A percentile compares a stretch with the other conserved stretches of the same genome.
Evolutionary conservation across 64 coral and sea anemone species (phyloP).

Genomic region (Stichodactyla mertensii): DNA sequence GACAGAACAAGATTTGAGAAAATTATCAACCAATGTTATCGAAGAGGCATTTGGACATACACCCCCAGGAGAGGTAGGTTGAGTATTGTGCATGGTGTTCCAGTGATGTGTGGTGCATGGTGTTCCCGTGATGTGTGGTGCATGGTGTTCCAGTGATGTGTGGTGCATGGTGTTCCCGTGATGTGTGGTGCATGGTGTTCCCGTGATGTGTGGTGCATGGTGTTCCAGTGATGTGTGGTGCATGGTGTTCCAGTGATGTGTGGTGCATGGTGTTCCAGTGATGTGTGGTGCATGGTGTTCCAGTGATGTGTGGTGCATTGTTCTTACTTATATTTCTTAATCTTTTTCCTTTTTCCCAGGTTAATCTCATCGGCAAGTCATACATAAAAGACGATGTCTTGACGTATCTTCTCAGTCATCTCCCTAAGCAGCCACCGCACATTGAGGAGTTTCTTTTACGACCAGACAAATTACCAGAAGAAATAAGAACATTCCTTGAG

Average conservation of each 20-base stretch:
- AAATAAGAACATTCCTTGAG: constrained; percentile 47
- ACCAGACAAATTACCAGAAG: constrained; percentile 59
- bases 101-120: too few species aligned
- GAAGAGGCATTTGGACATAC: constrained; percentile 60
- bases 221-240: too few species aligned
- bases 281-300: too few species aligned
- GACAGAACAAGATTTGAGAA: constrained; percentile 45
- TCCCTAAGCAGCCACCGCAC: constrained; percentile 26
- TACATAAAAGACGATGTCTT: constrained; percentile 21
- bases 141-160: too few species aligned
- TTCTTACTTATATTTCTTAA: not conserved
- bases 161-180: too few species aligned
- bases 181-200: too few species aligned
- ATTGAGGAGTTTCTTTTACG: constrained; percentile 78
- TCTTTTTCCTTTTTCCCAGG: not conserved
- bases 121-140: too few species aligned
- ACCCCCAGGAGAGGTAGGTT: constrained; percentile 69
- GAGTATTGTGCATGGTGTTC: not conserved
- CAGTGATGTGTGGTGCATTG: too few species aligned
- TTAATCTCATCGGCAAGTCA: constrained; percentile 63
- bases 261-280: too few species aligned
- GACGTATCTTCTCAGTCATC: constrained; percentile 12
- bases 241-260: too few species aligned
- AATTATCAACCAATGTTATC: constrained; percentile 43
- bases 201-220: too few species aligned